A percentile compares a stretch with the other conserved stretches of the same genome.
phyloP scores from a whole-genome alignment of 1,140 invertebrate genomes.

The Brachionus manjavacas region DNA sequence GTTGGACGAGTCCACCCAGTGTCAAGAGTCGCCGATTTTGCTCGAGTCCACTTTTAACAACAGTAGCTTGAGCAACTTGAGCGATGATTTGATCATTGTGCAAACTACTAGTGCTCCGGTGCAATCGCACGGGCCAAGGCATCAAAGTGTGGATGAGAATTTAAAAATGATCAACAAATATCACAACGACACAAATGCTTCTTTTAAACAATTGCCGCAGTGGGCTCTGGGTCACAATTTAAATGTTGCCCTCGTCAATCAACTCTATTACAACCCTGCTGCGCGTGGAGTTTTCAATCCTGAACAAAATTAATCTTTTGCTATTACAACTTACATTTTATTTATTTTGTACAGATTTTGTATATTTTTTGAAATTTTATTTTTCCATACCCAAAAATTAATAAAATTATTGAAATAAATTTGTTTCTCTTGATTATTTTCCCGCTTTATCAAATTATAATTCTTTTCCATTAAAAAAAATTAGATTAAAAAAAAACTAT shows the following conservation, averaged over 20 bases:
- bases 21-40: conserved; percentile 23
- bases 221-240: conserved; percentile 18
- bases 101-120: background rate
- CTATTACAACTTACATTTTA: background rate
- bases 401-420: background rate
- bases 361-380: background rate
- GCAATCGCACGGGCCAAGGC: background rate
- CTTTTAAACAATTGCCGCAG: background rate
- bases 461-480: too few species aligned
- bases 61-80: conserved; percentile 36
- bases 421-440: too few species aligned
- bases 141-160: background rate
- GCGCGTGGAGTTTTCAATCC: background rate
- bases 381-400: background rate
- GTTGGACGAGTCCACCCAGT: conserved; percentile 23
- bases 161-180: conserved; percentile 32
- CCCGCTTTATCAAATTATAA: too few species aligned
- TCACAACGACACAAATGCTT: conserved; percentile 19
- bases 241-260: conserved; percentile 39
- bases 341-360: background rate
- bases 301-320: background rate
- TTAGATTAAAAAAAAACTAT: too few species aligned
- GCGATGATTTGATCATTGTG: conserved; percentile 38
- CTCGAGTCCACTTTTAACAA: conserved; percentile 11
- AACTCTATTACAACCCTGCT: conserved; percentile 14